Evolutionary conservation across 2,888 invertebrate species (phyloP), one percentile per base, ranked within the genome.

Genomic region (Hemistola chrysoprasaria): DNA sequence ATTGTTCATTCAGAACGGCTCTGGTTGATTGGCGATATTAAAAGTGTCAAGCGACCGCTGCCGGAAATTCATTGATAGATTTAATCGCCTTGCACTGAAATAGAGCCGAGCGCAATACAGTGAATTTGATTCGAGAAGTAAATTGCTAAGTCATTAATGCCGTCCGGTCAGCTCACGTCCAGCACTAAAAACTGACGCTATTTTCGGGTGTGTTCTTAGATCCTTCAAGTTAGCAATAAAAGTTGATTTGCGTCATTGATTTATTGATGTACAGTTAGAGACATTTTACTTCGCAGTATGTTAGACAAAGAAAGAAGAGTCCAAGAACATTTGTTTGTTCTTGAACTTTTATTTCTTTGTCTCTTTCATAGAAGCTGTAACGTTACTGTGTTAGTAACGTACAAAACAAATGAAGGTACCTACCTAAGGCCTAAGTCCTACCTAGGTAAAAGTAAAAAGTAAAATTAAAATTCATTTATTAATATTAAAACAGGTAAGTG

Each of bases 61-160:
- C 85, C 87, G 87, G 87, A 87, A 86, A 87, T 78, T 85, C 87
- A 85, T 85, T 86, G 87, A 87, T 87, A 85, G 87, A 82, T 84
- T 86, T 85, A 83, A 85, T 80, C 79, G 84, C 73, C 59, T 59
- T 60, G 71, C 64, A 71, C 81, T 79, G 76, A 85, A 87, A 86
- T 85, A 84, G 61, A 59, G 34, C 30, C 23, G 33, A 57, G 62
- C 66, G 71, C 67, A 68, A 65, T 71, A 47, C 40, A 40, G 30
- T 50, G 68, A 72, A 76, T 83, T 84, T 78, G 84, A 83, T 83
- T 84, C 72, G 73, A 73, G 67, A 76, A 78, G 81, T 84, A 80
- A 79, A 86, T 85, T 80, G 84, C 81, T 67, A 63, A 78, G 76
- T 81, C 82, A 82, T 87, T 87, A 85, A 81, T 74, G 73, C 81